Conservation (phyloP, 1,140 invertebrate genomes). For the Dinoponera quadriceps region DNA sequence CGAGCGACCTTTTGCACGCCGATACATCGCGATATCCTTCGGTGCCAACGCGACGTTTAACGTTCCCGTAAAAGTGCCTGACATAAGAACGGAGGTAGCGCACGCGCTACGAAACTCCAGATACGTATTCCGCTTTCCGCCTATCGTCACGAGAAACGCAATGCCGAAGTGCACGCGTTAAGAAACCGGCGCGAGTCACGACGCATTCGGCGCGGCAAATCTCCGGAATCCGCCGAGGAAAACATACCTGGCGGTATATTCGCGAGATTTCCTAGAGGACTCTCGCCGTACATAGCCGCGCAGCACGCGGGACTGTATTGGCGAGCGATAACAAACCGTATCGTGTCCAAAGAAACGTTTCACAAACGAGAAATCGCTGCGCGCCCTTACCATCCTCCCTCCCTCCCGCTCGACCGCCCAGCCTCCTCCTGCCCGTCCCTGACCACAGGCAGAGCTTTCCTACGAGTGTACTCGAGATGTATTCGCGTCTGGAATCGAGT, state of each 20-base stretch:
- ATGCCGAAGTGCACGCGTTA: neutral
- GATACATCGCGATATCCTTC: conserved; percentile 18
- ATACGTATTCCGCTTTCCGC: neutral
- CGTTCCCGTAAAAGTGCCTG: neutral
- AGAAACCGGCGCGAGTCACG: neutral
- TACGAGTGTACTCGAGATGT: conserved; percentile 68
- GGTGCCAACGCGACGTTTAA: neutral
- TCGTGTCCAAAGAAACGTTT: conserved; percentile 61
- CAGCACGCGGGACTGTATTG: conserved; percentile 41
- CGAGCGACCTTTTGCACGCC: conserved; percentile 32
- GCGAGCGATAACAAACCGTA: conserved; percentile 68
- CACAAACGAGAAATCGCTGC: conserved; percentile 68
- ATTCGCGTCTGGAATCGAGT: conserved; percentile 72
- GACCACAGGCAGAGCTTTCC: conserved; percentile 64
- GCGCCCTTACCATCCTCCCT: conserved; percentile 4
- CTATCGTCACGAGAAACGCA: neutral
- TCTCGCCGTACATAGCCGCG: conserved; percentile 16
- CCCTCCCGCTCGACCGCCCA: neutral
- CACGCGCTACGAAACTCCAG: too few relatives aligned
- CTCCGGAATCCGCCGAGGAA: conserved; percentile 12
- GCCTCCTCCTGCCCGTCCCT: neutral
- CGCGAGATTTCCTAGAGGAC: conserved; percentile 43
- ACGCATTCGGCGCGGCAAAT: neutral
- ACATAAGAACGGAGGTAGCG: too few relatives aligned
- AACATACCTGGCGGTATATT: conserved; percentile 47